A percentile compares a stretch with the other conserved stretches of the same genome.
These are phyloP conservation scores for Steromphala cineraria DNA, from an alignment of 2,888 invertebrate genomes.

Conservation along the genomic window DNA sequence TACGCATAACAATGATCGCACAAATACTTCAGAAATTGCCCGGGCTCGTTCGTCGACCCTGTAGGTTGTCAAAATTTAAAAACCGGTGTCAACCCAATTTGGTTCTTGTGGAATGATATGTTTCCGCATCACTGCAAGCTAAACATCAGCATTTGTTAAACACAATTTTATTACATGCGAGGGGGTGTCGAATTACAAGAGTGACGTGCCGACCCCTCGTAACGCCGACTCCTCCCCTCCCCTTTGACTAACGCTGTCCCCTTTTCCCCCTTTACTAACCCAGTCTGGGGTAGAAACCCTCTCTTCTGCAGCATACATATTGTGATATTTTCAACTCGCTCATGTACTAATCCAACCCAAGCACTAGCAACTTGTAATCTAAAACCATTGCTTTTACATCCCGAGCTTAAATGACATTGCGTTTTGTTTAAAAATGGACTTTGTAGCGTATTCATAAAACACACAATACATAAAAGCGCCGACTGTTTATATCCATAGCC, in stretches of 20 bases:
- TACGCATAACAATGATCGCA: background rate
- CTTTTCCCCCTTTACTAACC: background rate
- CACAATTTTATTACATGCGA: background rate
- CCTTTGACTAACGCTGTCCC: background rate
- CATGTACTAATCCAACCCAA: background rate
- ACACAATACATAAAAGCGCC: background rate
- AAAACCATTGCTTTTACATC: background rate
- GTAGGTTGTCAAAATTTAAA: background rate
- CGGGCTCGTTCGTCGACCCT: background rate
- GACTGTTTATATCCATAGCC: background rate
- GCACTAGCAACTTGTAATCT: background rate
- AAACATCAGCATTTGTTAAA: background rate
- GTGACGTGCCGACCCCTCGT: background rate
- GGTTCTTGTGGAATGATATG: background rate
- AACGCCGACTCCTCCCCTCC: background rate
- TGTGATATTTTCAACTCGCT: background rate
- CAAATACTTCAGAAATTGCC: background rate
- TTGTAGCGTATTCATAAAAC: background rate
- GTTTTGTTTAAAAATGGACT: background rate
- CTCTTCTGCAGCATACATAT: background rate
- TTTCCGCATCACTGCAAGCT: background rate
- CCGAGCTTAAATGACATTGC: background rate
- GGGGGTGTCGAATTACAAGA: background rate
- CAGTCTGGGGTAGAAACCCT: background rate
- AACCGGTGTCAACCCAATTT: background rate